A percentile compares a stretch with the other conserved stretches of the same genome.
These are phyloP conservation scores for Aldabrachelys gigantea DNA, from an alignment of 2,113 vertebrate genomes.

Conservation along the genomic window DNA sequence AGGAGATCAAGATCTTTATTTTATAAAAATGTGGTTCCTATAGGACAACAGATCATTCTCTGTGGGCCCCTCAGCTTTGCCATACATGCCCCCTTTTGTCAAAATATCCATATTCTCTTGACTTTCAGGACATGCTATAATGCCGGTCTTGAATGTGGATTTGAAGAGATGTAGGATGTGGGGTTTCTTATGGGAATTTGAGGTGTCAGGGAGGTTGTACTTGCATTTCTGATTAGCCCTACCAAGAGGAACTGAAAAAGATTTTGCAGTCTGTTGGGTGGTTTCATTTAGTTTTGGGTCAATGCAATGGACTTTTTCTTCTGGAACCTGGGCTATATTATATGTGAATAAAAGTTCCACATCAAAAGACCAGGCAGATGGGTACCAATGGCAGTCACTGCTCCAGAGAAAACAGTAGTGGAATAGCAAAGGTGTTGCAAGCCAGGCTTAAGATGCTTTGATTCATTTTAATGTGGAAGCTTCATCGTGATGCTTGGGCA, in stretches of 20 bases:
- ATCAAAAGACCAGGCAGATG: background rate
- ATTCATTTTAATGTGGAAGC: background rate
- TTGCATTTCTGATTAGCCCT: background rate
- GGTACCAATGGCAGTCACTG: background rate
- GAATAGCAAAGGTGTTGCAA: background rate
- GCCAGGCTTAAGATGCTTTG: background rate
- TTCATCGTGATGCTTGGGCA: background rate
- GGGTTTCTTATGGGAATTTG: background rate
- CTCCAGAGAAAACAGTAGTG: background rate
- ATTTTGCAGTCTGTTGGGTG: background rate
- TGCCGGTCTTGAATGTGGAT: background rate
- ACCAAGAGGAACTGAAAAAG: background rate
- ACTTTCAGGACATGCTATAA: background rate
- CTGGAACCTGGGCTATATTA: background rate
- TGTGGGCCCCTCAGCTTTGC: background rate
- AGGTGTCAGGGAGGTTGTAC: background rate
- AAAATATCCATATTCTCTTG: background rate
- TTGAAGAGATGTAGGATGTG: background rate
- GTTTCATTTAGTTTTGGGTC: background rate
- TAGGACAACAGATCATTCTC: background rate
- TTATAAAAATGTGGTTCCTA: background rate
- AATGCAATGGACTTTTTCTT: fast-evolving
- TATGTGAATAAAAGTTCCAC: background rate
- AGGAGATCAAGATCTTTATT: background rate
- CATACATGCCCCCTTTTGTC: background rate